phyloP scores from a whole-genome alignment of 53 echinoderm and acorn worm species.

The Astropecten irregularis region DNA sequence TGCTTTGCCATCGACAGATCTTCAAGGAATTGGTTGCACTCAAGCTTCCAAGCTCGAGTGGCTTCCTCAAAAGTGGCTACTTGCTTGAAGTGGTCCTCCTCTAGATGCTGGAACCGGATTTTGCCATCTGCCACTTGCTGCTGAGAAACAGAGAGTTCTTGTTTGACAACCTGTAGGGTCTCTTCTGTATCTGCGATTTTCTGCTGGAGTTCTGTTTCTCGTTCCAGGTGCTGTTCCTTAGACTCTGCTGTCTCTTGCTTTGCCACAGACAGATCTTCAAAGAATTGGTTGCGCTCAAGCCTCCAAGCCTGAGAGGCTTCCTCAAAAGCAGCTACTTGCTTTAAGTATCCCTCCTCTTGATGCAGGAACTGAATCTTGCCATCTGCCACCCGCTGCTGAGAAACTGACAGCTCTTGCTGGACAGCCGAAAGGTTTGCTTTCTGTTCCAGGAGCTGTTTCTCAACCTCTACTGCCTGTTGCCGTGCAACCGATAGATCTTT shows the following conservation, averaged over 20 bases:
- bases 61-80: constrained; percentile 3
- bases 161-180: constrained; percentile 8
- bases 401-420: not conserved
- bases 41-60: constrained; percentile 12
- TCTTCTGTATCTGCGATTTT: constrained; percentile 60
- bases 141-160: not conserved
- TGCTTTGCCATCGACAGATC: constrained; percentile 46
- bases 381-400: not conserved
- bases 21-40: constrained; percentile 28
- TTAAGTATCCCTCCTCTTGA: not conserved
- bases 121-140: not conserved
- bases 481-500: not conserved
- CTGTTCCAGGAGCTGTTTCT: constrained; percentile 29
- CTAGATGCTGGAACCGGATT: not conserved
- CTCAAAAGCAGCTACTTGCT: not conserved
- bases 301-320: constrained; percentile 30
- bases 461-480: constrained; percentile 39
- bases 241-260: constrained; percentile 49
- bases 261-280: constrained; percentile 23
- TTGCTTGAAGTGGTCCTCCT: not conserved
- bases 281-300: constrained; percentile 34
- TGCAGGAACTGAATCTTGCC: not conserved
- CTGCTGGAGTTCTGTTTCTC: not conserved
- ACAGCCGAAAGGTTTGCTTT: constrained; percentile 12
- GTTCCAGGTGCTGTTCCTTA: constrained; percentile 20